A percentile compares a stretch with the other conserved stretches of the same genome.
These are phyloP conservation scores for Ptychobarbus kaznakovi DNA, from an alignment of 2,797 vertebrate species.

Conservation along the genomic window DNA sequence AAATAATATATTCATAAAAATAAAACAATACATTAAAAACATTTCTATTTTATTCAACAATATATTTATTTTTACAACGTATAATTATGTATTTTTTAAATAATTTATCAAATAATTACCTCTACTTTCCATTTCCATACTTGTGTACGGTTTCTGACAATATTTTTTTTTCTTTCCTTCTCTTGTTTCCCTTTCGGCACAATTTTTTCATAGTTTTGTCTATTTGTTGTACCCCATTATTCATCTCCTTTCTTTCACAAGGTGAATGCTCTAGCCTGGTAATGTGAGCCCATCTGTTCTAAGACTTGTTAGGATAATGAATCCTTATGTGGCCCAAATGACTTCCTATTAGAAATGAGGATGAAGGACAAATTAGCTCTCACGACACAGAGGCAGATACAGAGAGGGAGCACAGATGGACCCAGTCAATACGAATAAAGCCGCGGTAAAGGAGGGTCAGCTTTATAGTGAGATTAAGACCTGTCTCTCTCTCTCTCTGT, in stretches of 20 bases:
- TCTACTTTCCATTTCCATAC: background rate
- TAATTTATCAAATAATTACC: background rate
- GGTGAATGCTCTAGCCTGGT: slow-evolving; percentile 48
- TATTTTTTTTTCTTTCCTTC: background rate
- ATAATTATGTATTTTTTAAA: background rate
- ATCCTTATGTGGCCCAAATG: slow-evolving; percentile 60
- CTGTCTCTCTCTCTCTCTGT: background rate
- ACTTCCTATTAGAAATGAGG: slow-evolving; percentile 53
- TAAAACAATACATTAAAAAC: too few relatives aligned
- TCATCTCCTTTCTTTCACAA: slow-evolving; percentile 31
- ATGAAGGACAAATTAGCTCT: slow-evolving; percentile 60
- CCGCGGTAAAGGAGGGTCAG: slow-evolving; percentile 42
- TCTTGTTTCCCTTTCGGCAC: background rate
- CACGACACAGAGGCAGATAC: slow-evolving; percentile 39
- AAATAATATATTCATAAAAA: too few relatives aligned
- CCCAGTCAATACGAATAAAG: slow-evolving; percentile 49
- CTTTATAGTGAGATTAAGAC: slow-evolving; percentile 25
- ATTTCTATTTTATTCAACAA: too few relatives aligned
- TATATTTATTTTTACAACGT: background rate
- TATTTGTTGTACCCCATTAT: background rate
- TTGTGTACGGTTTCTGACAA: background rate
- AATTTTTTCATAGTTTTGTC: background rate
- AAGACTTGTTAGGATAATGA: slow-evolving; percentile 59
- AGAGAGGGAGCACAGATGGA: slow-evolving; percentile 50
- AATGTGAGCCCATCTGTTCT: slow-evolving; percentile 59